Evolutionary conservation across 2,888 invertebrate species (phyloP).

Genomic region (Protodeltote pygarga): DNA sequence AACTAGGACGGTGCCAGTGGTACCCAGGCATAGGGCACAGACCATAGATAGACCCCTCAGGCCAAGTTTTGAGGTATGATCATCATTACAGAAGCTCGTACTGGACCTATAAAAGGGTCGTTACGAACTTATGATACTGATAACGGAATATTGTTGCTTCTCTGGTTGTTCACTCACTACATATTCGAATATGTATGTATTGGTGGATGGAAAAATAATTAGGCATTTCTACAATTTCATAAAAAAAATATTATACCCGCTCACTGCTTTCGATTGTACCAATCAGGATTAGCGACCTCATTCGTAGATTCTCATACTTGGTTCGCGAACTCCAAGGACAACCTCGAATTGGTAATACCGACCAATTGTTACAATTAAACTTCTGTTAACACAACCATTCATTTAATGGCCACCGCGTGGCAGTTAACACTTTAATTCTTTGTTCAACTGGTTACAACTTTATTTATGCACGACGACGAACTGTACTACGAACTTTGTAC

Average conservation of each 20-base stretch:
- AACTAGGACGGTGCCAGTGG: too few relatives aligned
- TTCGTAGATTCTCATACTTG: conserved; percentile 51
- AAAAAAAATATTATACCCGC: conserved; percentile 9
- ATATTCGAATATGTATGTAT: too few relatives aligned
- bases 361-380: conserved; percentile 49
- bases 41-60: too few relatives aligned
- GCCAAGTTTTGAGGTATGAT: too few relatives aligned
- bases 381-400: conserved; percentile 15
- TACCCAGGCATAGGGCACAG: too few relatives aligned
- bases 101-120: too few relatives aligned
- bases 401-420: conserved; percentile 19
- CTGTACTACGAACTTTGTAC: too few relatives aligned
- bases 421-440: conserved; percentile 1
- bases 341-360: conserved; percentile 41
- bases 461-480: background rate
- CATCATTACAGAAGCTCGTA: too few relatives aligned
- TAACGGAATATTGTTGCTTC: too few relatives aligned
- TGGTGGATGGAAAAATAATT: too few relatives aligned
- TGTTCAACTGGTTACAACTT: background rate
- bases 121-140: too few relatives aligned
- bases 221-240: background rate
- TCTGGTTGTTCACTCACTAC: too few relatives aligned
- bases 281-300: conserved; percentile 45
- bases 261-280: conserved; percentile 3
- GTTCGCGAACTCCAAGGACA: conserved; percentile 48